Conservation (phyloP, 2,888 invertebrate species). For the Alcis repandata region DNA sequence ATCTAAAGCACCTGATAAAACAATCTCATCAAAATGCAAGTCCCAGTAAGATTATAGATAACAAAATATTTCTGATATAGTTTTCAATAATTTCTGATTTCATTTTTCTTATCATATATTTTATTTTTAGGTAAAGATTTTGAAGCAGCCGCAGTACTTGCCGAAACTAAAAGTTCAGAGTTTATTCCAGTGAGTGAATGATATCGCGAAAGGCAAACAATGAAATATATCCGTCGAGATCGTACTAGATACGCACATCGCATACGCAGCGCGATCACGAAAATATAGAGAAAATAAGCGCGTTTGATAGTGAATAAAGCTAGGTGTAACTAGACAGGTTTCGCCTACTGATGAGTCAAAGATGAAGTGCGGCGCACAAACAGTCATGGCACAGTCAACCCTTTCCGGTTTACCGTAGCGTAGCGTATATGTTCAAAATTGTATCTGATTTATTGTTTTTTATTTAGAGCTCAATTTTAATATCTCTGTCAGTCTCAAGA, state of each 20-base stretch:
- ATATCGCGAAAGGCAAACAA: conserved; percentile 1
- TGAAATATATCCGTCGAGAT: conserved; percentile 17
- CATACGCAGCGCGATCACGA: not conserved
- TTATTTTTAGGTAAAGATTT: conserved; percentile 73
- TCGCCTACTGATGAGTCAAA: too few species aligned
- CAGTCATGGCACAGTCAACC: too few species aligned
- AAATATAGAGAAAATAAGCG: not conserved
- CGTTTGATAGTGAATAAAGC: not conserved
- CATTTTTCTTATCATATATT: conserved; percentile 42
- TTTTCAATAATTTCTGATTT: not conserved
- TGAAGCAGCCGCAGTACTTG: conserved; percentile 72
- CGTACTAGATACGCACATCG: conserved; percentile 22
- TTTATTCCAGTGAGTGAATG: conserved; percentile 74
- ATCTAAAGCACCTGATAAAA: too few species aligned
- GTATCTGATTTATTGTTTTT: too few species aligned
- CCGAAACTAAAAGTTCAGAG: conserved; percentile 80
- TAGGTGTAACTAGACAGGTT: too few species aligned
- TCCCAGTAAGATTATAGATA: too few species aligned
- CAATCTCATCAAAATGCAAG: too few species aligned
- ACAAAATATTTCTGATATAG: not conserved
- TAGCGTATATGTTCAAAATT: too few species aligned
- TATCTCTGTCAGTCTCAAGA: too few species aligned
- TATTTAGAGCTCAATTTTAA: too few species aligned
- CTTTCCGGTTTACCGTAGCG: too few species aligned
- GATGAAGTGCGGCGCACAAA: too few species aligned